phyloP scores from a whole-genome alignment of 2,797 vertebrate genomes.

The Platyrinchus mystaceus region DNA sequence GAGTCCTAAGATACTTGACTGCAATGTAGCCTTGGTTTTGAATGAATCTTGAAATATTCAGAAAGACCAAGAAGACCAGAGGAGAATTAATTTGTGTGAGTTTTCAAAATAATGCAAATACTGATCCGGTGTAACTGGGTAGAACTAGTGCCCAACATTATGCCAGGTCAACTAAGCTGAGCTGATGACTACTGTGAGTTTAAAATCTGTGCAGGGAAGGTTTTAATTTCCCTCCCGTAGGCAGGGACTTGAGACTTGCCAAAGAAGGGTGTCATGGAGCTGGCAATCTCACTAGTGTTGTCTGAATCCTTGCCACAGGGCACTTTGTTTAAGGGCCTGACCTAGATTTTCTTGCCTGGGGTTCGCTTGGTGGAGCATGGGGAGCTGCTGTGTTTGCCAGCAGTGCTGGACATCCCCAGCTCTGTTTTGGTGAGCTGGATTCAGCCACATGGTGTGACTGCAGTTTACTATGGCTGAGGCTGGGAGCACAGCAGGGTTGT shows the following conservation, averaged over 20 bases:
- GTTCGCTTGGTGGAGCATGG: background rate
- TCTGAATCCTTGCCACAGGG: background rate
- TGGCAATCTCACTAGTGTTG: background rate
- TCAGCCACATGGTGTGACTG: background rate
- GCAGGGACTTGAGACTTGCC: background rate
- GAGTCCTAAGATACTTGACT: background rate
- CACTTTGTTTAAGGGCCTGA: background rate
- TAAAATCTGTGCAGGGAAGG: background rate
- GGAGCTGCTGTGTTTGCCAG: background rate
- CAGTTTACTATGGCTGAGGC: background rate
- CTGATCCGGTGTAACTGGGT: background rate
- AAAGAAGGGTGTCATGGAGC: background rate
- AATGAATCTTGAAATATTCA: background rate
- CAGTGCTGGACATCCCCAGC: rapidly evolving
- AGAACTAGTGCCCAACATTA: background rate
- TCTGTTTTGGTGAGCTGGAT: background rate
- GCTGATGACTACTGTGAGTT: background rate
- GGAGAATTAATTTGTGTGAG: background rate
- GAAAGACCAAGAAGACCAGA: background rate
- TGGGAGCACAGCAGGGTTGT: background rate
- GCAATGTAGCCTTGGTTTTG: background rate
- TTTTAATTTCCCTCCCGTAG: background rate
- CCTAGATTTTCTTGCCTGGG: background rate
- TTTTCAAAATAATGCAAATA: background rate
- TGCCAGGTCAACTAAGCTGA: background rate